Evolutionary conservation across 2,113 vertebrate species (phyloP), one percentile per base, ranked within the genome.

Genomic region (Cephalopholis sonnerati): DNA sequence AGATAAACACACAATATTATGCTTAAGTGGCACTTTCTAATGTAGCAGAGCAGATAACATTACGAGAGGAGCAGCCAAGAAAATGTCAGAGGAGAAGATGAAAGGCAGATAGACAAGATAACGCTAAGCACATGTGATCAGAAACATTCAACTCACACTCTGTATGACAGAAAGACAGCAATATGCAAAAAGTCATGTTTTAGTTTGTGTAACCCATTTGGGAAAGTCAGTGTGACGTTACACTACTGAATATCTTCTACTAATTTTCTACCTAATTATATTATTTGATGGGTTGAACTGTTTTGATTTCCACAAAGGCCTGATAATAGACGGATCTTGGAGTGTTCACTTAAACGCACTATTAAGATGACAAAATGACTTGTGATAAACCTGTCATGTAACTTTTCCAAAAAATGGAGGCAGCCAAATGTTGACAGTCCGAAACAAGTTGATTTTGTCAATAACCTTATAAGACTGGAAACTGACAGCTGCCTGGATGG

Each of bases 1-100:
- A 46, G 72, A 77, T 77, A 39, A 82, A 85, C 53, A 44, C 22
- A 57, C 29, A 81, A n/a, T 29, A 32, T 77, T 24, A 66, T 44
- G 24, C 24, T 39, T n/a, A 73, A 58, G n/a, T 12, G 24, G 39
- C 24, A 25, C 36, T 79, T 79, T 79, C 64, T 61, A 27, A 65
- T 65, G 69, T 78, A 57, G 66, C 65, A 66, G 27, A 67, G 25
- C 1, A 1, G 27, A 18, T 59, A 74, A 58, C 2, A 24, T 59
- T 75, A 71, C 65, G 66, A 17, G 15, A 4, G 17, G 18, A 61
- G 64, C n/a, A 39, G 64, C 68, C 13, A 65, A 64, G 44, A 29
- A 83, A 67, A 63, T 50, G 68, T 62, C 61, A 72, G 39, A 41
- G 27, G 32, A 58, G 76, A 39, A 8, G 44, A 50, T 32, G 11